Evolutionary conservation across 2,888 invertebrate genomes (phyloP), one percentile per base, ranked within the genome.

Genomic region (Patella pellucida): DNA sequence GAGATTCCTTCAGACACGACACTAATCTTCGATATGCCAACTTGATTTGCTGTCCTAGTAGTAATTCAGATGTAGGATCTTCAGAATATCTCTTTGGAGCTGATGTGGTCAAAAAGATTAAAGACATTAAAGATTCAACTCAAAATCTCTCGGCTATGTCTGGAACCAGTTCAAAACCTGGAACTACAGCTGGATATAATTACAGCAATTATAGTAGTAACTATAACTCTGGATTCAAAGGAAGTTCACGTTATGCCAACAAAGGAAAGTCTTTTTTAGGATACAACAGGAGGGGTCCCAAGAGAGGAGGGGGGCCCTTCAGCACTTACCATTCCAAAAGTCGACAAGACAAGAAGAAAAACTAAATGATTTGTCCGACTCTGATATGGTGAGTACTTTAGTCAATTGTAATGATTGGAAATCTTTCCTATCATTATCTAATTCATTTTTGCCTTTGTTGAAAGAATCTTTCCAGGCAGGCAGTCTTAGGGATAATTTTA

Each of bases 201-300:
- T n/a, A 56, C 56, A 56, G 56, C 56, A n/a, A 27, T 27, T 2
- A 56, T 14, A 56, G 56, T 56, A 56, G 56, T 12, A 56, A 14
- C 19, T 12, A 56, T 15, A 56, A 12, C 56, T 56, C 14, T 56
- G 14, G 14, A 5, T 56, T 12, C 56, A 56, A 56, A 14, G 56
- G 56, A 56, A 56, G 56, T 19, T 56, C 56, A 12, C 56, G 56
- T 14, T 56, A 56, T 14, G 56, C n/a, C 12, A 56, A 56, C 14
- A 56, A 56, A 56, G 56, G 56, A 19, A 56, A 56, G 56, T 56
- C 56, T 56, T 56, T 56, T 56, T 56, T 56, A 56, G 56, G 56
- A 9, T 56, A 56, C 56, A 12, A 14, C 56, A 56, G 16, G 14
- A 56, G 56, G 56, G 56, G 15, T 56, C 56, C 56, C 16, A 56